A percentile compares a stretch with the other conserved stretches of the same genome.
phyloP scores from a whole-genome alignment of 2,797 vertebrate genomes.

The Semotilus atromaculatus region DNA sequence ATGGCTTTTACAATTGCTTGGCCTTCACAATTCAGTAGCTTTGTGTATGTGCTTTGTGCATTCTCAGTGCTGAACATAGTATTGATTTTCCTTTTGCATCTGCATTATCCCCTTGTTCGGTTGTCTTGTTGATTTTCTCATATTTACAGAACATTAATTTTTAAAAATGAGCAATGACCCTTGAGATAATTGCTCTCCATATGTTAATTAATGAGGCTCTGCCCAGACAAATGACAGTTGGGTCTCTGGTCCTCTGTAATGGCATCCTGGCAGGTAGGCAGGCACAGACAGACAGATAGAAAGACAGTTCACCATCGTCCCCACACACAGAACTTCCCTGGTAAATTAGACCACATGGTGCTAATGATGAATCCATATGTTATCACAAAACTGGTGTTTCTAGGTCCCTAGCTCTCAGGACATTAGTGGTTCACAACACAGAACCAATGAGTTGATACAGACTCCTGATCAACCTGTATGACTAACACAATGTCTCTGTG shows the following conservation, averaged over 20 bases:
- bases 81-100: slow-evolving; percentile 3
- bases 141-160: slow-evolving; percentile 58
- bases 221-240: slow-evolving; percentile 42
- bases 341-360: slow-evolving; percentile 3
- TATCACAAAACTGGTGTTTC: background rate
- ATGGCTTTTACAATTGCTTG: background rate
- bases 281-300: slow-evolving; percentile 29
- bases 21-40: background rate
- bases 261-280: slow-evolving; percentile 37
- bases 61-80: background rate
- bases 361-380: background rate
- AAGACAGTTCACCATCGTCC: slow-evolving; percentile 8
- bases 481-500: background rate
- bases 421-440: background rate
- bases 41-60: background rate
- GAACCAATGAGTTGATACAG: background rate
- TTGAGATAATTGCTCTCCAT: slow-evolving; percentile 61
- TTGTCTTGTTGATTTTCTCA: slow-evolving; percentile 39
- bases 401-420: background rate
- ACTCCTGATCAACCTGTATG: background rate
- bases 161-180: slow-evolving; percentile 50
- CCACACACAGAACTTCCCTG: background rate
- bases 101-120: slow-evolving; percentile 8
- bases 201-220: slow-evolving; percentile 62
- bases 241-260: slow-evolving; percentile 39